phyloP scores from a whole-genome alignment of 2,113 vertebrate species.

The Podilymbus podiceps region DNA sequence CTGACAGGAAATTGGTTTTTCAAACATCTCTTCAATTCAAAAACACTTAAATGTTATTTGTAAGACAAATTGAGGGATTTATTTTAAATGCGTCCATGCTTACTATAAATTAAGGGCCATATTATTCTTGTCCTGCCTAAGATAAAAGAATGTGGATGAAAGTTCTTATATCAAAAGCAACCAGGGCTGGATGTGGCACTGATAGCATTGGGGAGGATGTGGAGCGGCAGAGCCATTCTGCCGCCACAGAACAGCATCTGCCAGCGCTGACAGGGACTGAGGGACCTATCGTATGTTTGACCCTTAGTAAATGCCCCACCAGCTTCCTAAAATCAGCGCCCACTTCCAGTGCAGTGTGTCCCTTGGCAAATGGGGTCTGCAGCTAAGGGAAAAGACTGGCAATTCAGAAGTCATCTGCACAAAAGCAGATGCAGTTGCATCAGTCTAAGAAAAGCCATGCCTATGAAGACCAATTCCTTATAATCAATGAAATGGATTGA shows the following conservation, averaged over 20 bases:
- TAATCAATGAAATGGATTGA: neutral
- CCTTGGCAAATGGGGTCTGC: neutral
- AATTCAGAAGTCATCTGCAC: neutral
- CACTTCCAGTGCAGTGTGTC: neutral
- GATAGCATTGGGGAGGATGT: neutral
- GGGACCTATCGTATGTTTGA: neutral
- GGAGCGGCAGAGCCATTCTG: neutral
- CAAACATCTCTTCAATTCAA: conserved; percentile 46
- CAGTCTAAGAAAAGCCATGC: neutral
- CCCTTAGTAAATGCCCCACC: neutral
- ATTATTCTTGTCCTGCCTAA: conserved; percentile 20
- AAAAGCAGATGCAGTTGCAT: neutral
- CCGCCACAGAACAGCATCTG: neutral
- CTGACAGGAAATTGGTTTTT: conserved; percentile 1
- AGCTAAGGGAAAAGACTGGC: neutral
- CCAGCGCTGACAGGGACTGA: neutral
- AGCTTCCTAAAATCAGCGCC: neutral
- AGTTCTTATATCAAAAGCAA: conserved; percentile 4
- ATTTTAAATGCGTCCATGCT: conserved; percentile 26
- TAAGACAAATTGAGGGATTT: conserved; percentile 32
- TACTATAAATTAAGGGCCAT: conserved; percentile 21
- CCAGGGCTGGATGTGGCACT: neutral
- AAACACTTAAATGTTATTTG: conserved; percentile 37
- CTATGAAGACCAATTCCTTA: neutral
- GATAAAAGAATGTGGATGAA: conserved; percentile 13